Evolutionary conservation across 2,113 vertebrate species (phyloP), one percentile per base, ranked within the genome.

Genomic region (Salvelinus namaycush): DNA sequence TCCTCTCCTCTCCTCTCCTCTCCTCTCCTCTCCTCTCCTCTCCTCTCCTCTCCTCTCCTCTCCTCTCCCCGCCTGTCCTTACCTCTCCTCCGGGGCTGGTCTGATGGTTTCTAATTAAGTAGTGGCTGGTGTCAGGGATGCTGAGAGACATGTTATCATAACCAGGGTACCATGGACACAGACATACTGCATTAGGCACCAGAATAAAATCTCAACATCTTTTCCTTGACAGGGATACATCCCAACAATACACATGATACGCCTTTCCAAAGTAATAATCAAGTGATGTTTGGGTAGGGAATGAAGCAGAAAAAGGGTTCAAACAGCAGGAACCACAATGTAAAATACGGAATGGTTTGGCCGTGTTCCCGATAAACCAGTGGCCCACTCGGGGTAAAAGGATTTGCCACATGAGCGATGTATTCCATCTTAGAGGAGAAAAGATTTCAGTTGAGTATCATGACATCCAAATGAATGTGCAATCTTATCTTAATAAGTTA

Each of bases 401-500:
- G 64, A 77, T 74, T 22, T 31, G 13, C 68, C 51, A 71, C 20
- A n/a, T 27, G 14, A 71, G n/a, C 0, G 64, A 84, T 49, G 75
- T 76, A 82, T 87, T 59, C 87, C 59, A 80, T 80, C 86, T 83
- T 82, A 80, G 80, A 75, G 65, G 65, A 39, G 22, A 31, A 65
- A 60, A 13, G 74, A 70, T 89, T 86, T 94, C 89, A 90, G 88
- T 79, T 76, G 2, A 76, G 81, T 2, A 24, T 81, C 74, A 84
- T 79, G 78, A 78, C 92, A 92, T 87, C 0, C 86, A 79, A 80
- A 93, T 90, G 91, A 93, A 94, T 93, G 89, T 92, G 93, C 94
- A 86, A 92, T 93, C 93, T 90, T 91, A 90, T 93, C 91, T 92
- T 92, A 89, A 94, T 91, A 93, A 89, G 89, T 88, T 79, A 78